Percentiles rank a stretch among this genome's conserved stretches.
Evolutionary conservation across 2,113 vertebrate species (phyloP).

Genomic region (Ochotona curzoniae): DNA sequence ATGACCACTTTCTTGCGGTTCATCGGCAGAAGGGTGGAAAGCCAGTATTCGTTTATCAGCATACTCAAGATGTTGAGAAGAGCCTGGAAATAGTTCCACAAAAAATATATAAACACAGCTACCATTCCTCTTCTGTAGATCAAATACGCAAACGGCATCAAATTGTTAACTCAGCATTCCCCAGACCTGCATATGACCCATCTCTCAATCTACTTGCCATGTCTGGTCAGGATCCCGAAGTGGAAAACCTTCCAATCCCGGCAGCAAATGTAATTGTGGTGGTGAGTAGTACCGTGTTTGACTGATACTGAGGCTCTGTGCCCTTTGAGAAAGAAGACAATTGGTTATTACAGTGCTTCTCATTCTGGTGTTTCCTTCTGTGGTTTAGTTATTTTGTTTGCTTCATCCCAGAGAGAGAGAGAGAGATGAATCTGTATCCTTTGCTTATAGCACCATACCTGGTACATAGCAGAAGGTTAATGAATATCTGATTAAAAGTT

Average conservation of each 20-base stretch:
- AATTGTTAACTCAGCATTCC: constrained; percentile 86
- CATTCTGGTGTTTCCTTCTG: constrained; percentile 24
- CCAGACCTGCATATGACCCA: constrained; percentile 84
- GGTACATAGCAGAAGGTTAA: background rate
- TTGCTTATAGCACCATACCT: background rate
- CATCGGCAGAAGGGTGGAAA: constrained; percentile 85
- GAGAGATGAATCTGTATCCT: background rate
- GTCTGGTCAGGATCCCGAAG: constrained; percentile 86
- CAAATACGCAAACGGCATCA: constrained; percentile 83
- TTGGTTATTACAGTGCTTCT: background rate
- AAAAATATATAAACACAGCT: constrained; percentile 83
- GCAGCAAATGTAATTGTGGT: constrained; percentile 87
- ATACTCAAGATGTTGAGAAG: constrained; percentile 85
- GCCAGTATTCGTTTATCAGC: constrained; percentile 86
- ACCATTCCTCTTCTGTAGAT: constrained; percentile 75
- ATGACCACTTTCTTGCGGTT: constrained; percentile 85
- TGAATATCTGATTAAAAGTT: constrained; percentile 27
- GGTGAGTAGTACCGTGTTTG: constrained; percentile 86
- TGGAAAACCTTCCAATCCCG: constrained; percentile 89
- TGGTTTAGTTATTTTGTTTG: constrained; percentile 38
- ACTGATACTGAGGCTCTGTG: constrained; percentile 6
- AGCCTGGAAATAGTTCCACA: constrained; percentile 84
- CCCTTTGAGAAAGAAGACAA: background rate
- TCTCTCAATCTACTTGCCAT: constrained; percentile 87
- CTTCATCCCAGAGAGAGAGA: background rate